These are phyloP conservation scores for Campoletis sonorensis DNA, from an alignment of 1,140 invertebrate genomes.

Conservation along the genomic window DNA sequence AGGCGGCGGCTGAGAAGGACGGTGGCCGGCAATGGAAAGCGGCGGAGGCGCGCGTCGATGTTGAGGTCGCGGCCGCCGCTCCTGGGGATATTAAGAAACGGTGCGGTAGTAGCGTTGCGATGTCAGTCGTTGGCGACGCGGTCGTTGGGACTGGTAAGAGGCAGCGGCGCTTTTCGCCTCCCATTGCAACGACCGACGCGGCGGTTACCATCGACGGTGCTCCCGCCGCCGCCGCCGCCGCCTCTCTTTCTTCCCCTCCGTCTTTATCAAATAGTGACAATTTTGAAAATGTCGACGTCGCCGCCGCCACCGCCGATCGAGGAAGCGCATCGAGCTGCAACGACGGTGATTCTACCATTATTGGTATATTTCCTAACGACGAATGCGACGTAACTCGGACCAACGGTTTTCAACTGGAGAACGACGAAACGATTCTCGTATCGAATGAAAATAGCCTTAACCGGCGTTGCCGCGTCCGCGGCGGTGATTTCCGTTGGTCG, in stretches of 20 bases:
- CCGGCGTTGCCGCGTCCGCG: too few species aligned
- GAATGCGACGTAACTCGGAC: neutral
- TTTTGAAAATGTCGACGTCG: too few species aligned
- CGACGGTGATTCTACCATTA: neutral
- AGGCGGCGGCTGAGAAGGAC: neutral
- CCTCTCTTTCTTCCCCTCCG: too few species aligned
- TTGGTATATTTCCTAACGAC: neutral
- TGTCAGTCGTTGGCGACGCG: constrained; percentile 74
- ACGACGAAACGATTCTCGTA: neutral
- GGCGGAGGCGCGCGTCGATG: constrained; percentile 39
- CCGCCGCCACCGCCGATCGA: too few species aligned
- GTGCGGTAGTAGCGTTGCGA: constrained; percentile 72
- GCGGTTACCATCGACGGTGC: too few species aligned
- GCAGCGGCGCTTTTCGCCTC: neutral
- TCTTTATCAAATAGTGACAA: too few species aligned
- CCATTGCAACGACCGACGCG: too few species aligned
- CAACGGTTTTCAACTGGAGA: neutral
- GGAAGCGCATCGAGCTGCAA: too few species aligned
- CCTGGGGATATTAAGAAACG: constrained; percentile 36
- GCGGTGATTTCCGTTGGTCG: too few species aligned
- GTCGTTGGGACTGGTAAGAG: constrained; percentile 47
- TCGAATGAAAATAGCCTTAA: neutral
- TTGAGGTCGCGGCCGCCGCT: neutral
- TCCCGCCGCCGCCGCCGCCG: too few species aligned
- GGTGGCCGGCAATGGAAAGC: constrained; percentile 34